phyloP scores from a whole-genome alignment of 1,140 invertebrate species.

The Leptopilina boulardi region DNA sequence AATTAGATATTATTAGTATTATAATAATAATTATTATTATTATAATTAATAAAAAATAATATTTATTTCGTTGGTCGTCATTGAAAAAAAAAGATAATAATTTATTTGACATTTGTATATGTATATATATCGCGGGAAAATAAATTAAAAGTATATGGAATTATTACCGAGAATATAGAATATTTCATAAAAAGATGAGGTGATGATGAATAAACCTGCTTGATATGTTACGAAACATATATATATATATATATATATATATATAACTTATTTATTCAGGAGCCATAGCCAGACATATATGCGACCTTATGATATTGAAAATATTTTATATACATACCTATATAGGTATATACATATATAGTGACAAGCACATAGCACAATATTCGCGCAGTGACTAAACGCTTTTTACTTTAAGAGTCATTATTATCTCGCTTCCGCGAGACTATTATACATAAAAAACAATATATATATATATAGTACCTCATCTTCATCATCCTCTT shows the following conservation, averaged over 20 bases:
- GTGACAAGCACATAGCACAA: constrained; percentile 22
- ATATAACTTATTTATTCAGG: constrained; percentile 21
- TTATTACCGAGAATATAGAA: not conserved
- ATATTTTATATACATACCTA: too few species aligned
- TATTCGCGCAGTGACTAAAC: constrained; percentile 27
- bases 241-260: too few species aligned
- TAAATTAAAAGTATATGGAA: not conserved
- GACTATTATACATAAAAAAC: not conserved
- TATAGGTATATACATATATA: too few species aligned
- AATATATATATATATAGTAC: too few species aligned
- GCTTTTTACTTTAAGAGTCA: constrained; percentile 7
- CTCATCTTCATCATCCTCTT: constrained; percentile 1
- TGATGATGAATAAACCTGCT: constrained; percentile 14
- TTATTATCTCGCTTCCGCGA: constrained; percentile 12
- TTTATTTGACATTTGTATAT: too few species aligned
- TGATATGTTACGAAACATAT: constrained; percentile 20
- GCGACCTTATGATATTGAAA: constrained; percentile 5
- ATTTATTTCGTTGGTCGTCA: too few species aligned
- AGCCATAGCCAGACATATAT: not conserved
- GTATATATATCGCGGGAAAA: not conserved
- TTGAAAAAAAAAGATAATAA: too few species aligned
- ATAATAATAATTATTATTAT: too few species aligned
- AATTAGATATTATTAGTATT: too few species aligned
- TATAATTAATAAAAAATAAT: too few species aligned
- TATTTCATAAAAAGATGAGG: constrained; percentile 6